Conservation (phyloP, 2,797 vertebrate species). For the Argentina silus region DNA sequence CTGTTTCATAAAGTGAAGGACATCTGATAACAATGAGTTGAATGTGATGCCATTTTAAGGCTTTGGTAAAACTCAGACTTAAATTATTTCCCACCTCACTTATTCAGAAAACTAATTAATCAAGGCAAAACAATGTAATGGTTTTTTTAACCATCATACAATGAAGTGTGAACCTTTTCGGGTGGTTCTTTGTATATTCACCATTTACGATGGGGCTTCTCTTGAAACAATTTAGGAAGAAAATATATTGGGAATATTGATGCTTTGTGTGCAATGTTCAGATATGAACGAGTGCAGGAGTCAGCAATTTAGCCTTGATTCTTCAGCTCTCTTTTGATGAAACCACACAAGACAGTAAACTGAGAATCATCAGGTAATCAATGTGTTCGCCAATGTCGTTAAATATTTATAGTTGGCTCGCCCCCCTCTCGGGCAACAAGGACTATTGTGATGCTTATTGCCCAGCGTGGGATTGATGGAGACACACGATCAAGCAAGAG, state of each 20-base stretch:
- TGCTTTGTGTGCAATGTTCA: neutral
- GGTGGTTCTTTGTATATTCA: too few relatives aligned
- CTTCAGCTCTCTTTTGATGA: neutral
- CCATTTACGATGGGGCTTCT: too few relatives aligned
- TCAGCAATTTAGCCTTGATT: neutral
- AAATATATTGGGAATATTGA: neutral
- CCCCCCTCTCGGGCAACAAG: slow-evolving; percentile 28
- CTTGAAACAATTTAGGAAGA: neutral
- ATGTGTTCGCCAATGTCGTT: slow-evolving; percentile 21
- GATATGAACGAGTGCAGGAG: neutral
- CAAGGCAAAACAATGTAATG: too few relatives aligned
- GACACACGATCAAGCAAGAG: slow-evolving; percentile 64
- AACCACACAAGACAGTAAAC: neutral
- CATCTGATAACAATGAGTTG: neutral
- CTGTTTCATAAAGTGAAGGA: neutral
- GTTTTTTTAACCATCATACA: too few relatives aligned
- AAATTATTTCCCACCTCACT: too few relatives aligned
- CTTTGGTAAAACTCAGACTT: too few relatives aligned
- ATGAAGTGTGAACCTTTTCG: too few relatives aligned
- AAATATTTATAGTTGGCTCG: slow-evolving; percentile 12
- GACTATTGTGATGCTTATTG: slow-evolving; percentile 74
- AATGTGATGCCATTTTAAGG: neutral
- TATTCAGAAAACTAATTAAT: too few relatives aligned
- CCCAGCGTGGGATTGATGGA: slow-evolving; percentile 72
- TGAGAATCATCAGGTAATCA: slow-evolving; percentile 20